Conservation (phyloP, 2,113 vertebrate species). For the Thamnaconus septentrionalis region DNA sequence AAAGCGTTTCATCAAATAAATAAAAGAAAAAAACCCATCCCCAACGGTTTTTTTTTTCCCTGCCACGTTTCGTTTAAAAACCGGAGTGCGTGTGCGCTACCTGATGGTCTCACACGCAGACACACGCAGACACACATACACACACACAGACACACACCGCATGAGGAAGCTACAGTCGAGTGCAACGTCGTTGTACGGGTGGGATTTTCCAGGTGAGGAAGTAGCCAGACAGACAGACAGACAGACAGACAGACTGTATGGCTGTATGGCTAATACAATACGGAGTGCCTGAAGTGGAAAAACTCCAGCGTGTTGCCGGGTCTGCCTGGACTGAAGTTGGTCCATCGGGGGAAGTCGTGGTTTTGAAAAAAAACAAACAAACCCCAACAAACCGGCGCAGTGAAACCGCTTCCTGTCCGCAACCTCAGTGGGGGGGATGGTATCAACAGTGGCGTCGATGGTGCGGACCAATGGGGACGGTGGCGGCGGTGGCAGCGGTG, state of each 20-base stretch:
- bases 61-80: no score
- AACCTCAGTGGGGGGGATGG: slow-evolving; percentile 34
- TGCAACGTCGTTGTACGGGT: slow-evolving; percentile 38
- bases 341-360: slow-evolving; percentile 22
- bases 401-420: neutral
- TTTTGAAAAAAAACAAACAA: slow-evolving; percentile 23
- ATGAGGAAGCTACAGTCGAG: slow-evolving; percentile 62
- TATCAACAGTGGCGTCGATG: slow-evolving; percentile 60
- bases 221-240: neutral
- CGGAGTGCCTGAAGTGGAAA: neutral
- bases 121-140: no score
- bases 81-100: neutral
- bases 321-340: slow-evolving; percentile 3
- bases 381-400: neutral
- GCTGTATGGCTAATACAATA: slow-evolving; percentile 28
- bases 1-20: slow-evolving; percentile 18
- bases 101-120: slow-evolving; percentile 35
- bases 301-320: neutral
- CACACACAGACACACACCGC: no score
- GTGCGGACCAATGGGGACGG: slow-evolving; percentile 50
- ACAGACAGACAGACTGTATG: slow-evolving; percentile 13
- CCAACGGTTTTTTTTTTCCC: no score
- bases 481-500: neutral
- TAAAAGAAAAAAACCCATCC: slow-evolving; percentile 2
- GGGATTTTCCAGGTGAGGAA: slow-evolving; percentile 35